Conservation (phyloP, 2,113 vertebrate species). For the Brachyistius frenatus region DNA sequence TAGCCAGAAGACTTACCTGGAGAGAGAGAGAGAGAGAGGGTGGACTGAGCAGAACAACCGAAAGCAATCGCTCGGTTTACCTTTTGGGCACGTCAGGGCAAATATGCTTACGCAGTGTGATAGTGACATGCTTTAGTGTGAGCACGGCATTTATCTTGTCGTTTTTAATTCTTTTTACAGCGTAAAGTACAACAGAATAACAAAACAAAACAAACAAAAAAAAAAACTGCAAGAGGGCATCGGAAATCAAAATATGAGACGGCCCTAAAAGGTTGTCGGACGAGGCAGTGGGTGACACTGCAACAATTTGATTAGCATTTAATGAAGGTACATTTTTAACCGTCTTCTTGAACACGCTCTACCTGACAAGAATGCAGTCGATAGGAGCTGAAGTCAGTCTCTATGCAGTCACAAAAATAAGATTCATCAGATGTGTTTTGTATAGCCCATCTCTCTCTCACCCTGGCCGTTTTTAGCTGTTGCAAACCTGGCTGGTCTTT, state of each 20-base stretch:
- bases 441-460: background rate
- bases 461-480: background rate
- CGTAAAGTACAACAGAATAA: background rate
- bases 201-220: no score
- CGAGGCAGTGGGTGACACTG: background rate
- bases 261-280: background rate
- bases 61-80: conserved; percentile 21
- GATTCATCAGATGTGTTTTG: background rate
- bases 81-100: conserved; percentile 26
- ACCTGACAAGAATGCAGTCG: conserved; percentile 4
- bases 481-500: background rate
- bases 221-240: background rate
- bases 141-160: background rate
- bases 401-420: background rate
- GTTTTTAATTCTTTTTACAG: background rate
- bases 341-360: conserved; percentile 3
- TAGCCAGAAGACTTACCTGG: conserved; percentile 2
- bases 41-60: conserved; percentile 12
- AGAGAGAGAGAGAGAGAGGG: conserved; percentile 18
- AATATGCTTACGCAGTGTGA: conserved; percentile 28
- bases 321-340: background rate
- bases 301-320: conserved; percentile 11
- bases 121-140: conserved; percentile 8
- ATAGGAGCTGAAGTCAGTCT: background rate
- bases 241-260: background rate